Conservation (phyloP, 1,140 invertebrate species). For the Drosophila parabipectinata region DNA sequence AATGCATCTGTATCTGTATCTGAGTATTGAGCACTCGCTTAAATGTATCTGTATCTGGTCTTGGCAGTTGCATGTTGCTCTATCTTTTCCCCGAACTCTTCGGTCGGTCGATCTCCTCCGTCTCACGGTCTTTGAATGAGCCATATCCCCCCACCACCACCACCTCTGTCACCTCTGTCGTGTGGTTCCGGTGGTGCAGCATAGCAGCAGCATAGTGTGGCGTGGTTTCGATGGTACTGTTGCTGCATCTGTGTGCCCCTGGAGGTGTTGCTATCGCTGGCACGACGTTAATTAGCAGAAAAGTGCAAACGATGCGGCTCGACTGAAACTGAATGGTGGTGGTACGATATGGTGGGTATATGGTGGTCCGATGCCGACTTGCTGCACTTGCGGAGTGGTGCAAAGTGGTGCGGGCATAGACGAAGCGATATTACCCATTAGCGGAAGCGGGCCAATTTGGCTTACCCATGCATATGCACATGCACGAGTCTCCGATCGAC, state of each 20-base stretch:
- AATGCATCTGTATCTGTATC: conserved; percentile 37
- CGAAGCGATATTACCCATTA: conserved; percentile 48
- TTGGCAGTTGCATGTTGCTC: conserved; percentile 75
- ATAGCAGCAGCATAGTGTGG: not conserved
- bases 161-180: not conserved
- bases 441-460: conserved; percentile 68
- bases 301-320: conserved; percentile 59
- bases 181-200: conserved; percentile 44
- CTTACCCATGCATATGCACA: conserved; percentile 37
- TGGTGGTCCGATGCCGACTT: not conserved
- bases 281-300: conserved; percentile 75
- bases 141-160: conserved; percentile 21
- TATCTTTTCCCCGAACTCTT: conserved; percentile 75
- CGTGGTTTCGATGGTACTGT: not conserved
- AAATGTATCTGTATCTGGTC: conserved; percentile 49
- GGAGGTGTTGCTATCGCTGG: conserved; percentile 51
- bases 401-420: not conserved
- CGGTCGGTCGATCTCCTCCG: conserved; percentile 14
- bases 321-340: conserved; percentile 17
- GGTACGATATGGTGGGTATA: not conserved
- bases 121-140: conserved; percentile 49
- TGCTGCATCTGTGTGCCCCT: conserved; percentile 36
- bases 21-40: conserved; percentile 2
- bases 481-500: conserved; percentile 24
- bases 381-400: not conserved